Evolutionary conservation across 2,888 invertebrate genomes (phyloP).

Genomic region (Tetropium fuscum): DNA sequence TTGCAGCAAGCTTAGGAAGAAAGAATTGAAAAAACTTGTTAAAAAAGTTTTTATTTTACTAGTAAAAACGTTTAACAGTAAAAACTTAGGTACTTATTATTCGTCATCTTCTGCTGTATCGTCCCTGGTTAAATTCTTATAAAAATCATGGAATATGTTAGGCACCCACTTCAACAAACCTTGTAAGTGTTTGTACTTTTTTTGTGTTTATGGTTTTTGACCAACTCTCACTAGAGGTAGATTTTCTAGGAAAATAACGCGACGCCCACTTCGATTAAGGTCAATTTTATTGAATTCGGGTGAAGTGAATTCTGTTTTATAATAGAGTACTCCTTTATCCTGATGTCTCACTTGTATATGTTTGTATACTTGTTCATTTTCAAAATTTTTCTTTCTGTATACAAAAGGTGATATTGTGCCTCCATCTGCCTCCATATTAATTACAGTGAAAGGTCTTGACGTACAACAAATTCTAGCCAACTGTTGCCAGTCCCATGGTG

Average conservation of each 20-base stretch:
- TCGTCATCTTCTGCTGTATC: conserved; percentile 1
- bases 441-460: conserved; percentile 14
- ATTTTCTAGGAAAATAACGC: background rate
- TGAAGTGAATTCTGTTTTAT: background rate
- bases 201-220: background rate
- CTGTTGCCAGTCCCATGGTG: conserved; percentile 17
- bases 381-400: conserved; percentile 7
- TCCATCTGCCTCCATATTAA: conserved; percentile 15
- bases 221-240: background rate
- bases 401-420: conserved; percentile 8
- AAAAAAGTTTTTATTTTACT: background rate
- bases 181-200: conserved; percentile 5
- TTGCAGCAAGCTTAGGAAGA: background rate
- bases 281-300: background rate
- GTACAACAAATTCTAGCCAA: conserved; percentile 11
- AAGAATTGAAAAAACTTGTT: background rate
- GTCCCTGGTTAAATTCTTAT: background rate
- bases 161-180: background rate
- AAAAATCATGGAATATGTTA: background rate
- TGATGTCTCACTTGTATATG: background rate
- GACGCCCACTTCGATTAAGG: conserved; percentile 3
- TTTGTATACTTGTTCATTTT: too few species aligned
- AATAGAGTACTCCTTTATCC: background rate
- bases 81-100: background rate
- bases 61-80: background rate